Evolutionary conservation across 2,797 vertebrate species (phyloP).

Genomic region (Lagocephalus sceleratus): DNA sequence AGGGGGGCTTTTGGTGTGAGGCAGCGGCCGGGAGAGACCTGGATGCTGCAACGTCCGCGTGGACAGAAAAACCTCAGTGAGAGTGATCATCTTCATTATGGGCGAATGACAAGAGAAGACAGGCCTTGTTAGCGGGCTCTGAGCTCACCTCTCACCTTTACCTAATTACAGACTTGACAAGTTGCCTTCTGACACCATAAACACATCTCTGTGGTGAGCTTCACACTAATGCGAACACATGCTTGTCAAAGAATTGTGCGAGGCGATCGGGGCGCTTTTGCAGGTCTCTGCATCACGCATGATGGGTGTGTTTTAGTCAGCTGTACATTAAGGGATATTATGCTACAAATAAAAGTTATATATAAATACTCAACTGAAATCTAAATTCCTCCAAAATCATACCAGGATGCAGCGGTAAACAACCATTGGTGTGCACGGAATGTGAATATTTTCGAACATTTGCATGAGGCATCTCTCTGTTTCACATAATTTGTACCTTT

Average conservation of each 20-base stretch:
- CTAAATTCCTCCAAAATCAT: no score
- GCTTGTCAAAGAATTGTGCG: slow-evolving; percentile 21
- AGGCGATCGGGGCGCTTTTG: slow-evolving; percentile 8
- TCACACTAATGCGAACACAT: slow-evolving; percentile 22
- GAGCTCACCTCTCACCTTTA: slow-evolving; percentile 47
- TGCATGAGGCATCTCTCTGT: no score
- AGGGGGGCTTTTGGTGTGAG: neutral
- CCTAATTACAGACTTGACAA: slow-evolving; percentile 48
- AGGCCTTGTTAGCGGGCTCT: slow-evolving; percentile 18
- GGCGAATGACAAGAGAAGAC: slow-evolving; percentile 8
- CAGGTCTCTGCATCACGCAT: slow-evolving; percentile 6
- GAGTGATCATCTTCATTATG: slow-evolving; percentile 44
- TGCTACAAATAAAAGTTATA: no score
- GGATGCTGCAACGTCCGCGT: slow-evolving; percentile 12
- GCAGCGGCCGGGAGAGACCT: neutral
- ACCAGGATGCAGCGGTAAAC: no score
- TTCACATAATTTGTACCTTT: no score
- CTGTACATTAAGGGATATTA: no score
- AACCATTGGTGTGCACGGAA: no score
- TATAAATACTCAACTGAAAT: no score
- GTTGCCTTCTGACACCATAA: slow-evolving; percentile 40
- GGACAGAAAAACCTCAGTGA: slow-evolving; percentile 25
- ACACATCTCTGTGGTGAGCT: slow-evolving; percentile 36
- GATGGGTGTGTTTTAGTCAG: neutral
- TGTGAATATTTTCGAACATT: no score